Evolutionary conservation across 2,797 vertebrate genomes (phyloP), one percentile per base, ranked within the genome.

Genomic region (Urocyon cinereoargenteus): DNA sequence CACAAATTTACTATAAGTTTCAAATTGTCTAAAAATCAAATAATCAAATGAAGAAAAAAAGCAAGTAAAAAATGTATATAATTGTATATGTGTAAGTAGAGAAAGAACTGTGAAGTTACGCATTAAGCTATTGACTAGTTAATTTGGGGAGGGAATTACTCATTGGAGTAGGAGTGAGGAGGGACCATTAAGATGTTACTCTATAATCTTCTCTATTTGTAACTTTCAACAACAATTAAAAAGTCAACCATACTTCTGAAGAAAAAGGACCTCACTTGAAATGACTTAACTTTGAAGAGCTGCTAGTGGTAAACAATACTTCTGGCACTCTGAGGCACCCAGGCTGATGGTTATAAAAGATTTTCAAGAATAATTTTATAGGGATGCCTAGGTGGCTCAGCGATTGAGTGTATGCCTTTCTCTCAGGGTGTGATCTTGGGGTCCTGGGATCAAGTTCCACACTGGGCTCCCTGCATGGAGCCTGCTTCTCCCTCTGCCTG

Each of bases 361-460:
- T 14, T 61, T 86, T 96, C 51, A 93, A 81, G 55, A 36, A 77
- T 90, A 79, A 92, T 81, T 97, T 86, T 59, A 53, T 36, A 31
- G 40, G 40, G 40, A 45, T 45, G 40, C 40, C 40, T 45, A 45
- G 40, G 40, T 45, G 40, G 40, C 40, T 45, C 6, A 45, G 40
- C 6, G 1, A 45, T 45, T 45, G 40, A 45, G 40, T 45, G 40
- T 45, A 45, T 45, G 40, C 40, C 40, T 45, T 45, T 45, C 40
- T 45, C 40, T 45, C 7, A 45, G 40, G 40, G 40, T 45, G 40
- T 45, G 40, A 45, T 45, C 40, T 1, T 45, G 40, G 40, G 6
- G 40, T 45, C 40, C 6, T 8, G 40, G 40, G 40, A 45, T 45
- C 40, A 45, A 45, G 6, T 45, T 45, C 40, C 40, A 45, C 40